Conservation (phyloP, 1,140 invertebrate species). For the Drosophila athabasca region DNA sequence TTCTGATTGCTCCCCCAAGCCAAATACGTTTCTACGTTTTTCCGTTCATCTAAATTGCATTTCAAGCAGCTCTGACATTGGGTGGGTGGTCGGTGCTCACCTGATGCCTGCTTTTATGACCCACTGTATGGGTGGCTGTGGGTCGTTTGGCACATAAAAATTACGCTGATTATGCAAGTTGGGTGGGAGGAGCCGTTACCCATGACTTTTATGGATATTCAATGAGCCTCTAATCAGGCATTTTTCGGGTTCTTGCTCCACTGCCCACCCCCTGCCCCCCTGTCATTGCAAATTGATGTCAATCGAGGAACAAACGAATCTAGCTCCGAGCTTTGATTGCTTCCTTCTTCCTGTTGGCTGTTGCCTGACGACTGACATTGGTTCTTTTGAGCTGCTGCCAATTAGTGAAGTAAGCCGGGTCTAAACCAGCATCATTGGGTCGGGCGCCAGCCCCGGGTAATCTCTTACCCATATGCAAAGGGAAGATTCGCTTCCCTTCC, state of each 20-base stretch:
- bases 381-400: slow-evolving; percentile 30
- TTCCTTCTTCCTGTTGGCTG: not conserved
- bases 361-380: slow-evolving; percentile 18
- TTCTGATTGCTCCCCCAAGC: slow-evolving; percentile 74
- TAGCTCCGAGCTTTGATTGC: slow-evolving; percentile 56
- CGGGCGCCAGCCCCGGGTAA: slow-evolving; percentile 2
- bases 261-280: slow-evolving; percentile 5
- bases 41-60: slow-evolving; percentile 68
- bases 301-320: slow-evolving; percentile 43
- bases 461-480: not conserved
- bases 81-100: slow-evolving; percentile 34
- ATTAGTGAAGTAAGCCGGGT: slow-evolving; percentile 45
- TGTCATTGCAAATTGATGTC: slow-evolving; percentile 63
- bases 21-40: slow-evolving; percentile 62
- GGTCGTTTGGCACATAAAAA: slow-evolving; percentile 35
- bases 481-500: not conserved
- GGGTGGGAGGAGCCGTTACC: not conserved
- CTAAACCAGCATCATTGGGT: slow-evolving; percentile 20
- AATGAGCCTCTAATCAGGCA: slow-evolving; percentile 65
- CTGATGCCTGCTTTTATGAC: slow-evolving; percentile 52
- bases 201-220: slow-evolving; percentile 63
- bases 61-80: slow-evolving; percentile 25
- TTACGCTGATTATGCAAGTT: slow-evolving; percentile 66
- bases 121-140: not conserved
- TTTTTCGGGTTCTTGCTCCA: slow-evolving; percentile 19